Evolutionary conservation across 2,113 vertebrate species (phyloP).

Genomic region (Alaudala cheleensis): DNA sequence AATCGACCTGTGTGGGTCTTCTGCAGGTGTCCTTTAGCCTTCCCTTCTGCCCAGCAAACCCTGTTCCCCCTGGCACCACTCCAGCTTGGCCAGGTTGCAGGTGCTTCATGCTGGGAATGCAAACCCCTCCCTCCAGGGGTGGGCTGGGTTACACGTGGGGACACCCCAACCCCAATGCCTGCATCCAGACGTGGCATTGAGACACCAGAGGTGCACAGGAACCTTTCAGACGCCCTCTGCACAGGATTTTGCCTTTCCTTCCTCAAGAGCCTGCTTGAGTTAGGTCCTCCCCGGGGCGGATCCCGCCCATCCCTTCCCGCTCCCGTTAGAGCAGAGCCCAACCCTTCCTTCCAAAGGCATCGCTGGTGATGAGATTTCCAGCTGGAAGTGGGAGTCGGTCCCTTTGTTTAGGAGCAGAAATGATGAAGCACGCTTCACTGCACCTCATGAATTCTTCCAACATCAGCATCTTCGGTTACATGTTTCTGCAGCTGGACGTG

Average conservation of each 20-base stretch:
- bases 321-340: rapidly evolving
- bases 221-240: background rate
- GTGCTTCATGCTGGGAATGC: no score
- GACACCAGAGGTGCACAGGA: background rate
- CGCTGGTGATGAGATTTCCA: background rate
- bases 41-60: background rate
- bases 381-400: background rate
- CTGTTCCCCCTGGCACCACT: background rate
- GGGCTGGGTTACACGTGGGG: background rate
- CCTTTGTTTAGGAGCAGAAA: background rate
- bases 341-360: background rate
- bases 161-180: background rate
- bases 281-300: background rate
- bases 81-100: background rate
- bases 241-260: background rate
- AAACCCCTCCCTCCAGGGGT: background rate
- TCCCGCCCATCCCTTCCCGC: background rate
- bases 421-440: background rate
- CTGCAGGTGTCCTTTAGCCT: background rate
- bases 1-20: rapidly evolving
- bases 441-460: background rate
- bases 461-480: background rate
- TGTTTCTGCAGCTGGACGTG: background rate
- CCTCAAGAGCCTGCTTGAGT: background rate
- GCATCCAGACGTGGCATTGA: background rate